Evolutionary conservation across 1,140 invertebrate species (phyloP).

Genomic region (Oryctes rhinoceros): DNA sequence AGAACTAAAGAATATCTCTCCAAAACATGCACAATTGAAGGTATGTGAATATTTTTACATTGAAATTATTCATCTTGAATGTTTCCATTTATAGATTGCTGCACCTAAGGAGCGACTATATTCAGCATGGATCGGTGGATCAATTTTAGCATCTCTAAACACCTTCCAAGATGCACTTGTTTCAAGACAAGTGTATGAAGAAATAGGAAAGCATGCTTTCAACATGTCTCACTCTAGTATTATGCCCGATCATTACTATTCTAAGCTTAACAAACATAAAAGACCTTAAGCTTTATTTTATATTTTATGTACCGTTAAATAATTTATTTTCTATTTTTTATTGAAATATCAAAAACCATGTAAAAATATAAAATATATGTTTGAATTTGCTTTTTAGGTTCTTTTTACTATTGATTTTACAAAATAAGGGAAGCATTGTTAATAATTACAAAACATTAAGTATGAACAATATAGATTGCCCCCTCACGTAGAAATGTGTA

Average conservation of each 20-base stretch:
- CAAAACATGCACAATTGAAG: conserved; percentile 98
- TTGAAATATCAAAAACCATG: not conserved
- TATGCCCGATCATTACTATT: conserved; percentile 23
- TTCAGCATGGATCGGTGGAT: conserved; percentile 99
- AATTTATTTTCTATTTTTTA: conserved; percentile 14
- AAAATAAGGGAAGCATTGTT: no score
- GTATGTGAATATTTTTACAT: conserved; percentile 63
- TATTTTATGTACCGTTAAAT: not conserved
- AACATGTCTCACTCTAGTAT: not conserved
- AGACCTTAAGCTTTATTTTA: not conserved
- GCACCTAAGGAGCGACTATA: conserved; percentile 97
- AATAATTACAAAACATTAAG: no score
- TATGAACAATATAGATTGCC: no score
- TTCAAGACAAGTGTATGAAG: conserved; percentile 96
- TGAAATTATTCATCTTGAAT: conserved; percentile 48
- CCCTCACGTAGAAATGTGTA: no score
- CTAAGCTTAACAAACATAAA: conserved; percentile 9
- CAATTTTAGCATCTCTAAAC: conserved; percentile 96
- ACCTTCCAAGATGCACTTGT: conserved; percentile 99
- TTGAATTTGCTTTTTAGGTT: not conserved
- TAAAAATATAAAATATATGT: not conserved
- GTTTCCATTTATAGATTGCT: conserved; percentile 76
- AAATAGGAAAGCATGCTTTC: conserved; percentile 79
- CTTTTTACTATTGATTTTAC: not conserved
- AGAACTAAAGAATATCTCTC: conserved; percentile 91